Conservation (phyloP, 1,140 invertebrate species). For the Ylistrum balloti region DNA sequence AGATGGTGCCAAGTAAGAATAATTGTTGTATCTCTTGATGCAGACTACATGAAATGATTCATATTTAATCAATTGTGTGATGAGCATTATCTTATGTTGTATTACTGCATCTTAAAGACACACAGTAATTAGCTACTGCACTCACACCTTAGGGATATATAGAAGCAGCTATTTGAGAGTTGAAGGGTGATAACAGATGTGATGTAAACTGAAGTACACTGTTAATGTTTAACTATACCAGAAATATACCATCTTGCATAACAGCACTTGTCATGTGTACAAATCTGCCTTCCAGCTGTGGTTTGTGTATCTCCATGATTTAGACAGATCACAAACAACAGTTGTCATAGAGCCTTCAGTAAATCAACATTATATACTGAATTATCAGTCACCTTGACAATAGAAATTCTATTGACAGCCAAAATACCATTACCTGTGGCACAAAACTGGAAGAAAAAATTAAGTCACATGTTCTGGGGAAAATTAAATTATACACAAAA, state of each 20-base stretch:
- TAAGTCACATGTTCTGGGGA: neutral
- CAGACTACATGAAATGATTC: too few species aligned
- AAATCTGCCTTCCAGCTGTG: too few species aligned
- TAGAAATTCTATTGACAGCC: neutral
- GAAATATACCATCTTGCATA: too few species aligned
- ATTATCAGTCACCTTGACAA: neutral
- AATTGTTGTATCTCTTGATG: too few species aligned
- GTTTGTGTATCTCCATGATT: neutral
- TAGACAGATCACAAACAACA: neutral
- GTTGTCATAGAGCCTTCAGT: neutral
- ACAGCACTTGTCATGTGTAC: too few species aligned
- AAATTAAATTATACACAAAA: neutral
- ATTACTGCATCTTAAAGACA: too few species aligned
- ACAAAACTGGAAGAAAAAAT: neutral
- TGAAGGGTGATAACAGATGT: neutral
- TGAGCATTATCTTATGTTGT: too few species aligned
- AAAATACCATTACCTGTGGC: neutral
- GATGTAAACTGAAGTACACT: neutral
- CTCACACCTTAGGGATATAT: neutral
- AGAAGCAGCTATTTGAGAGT: neutral
- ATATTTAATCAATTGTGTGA: too few species aligned
- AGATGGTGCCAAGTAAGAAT: too few species aligned
- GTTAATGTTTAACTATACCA: neutral
- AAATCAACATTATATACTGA: neutral
- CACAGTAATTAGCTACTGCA: too few species aligned